Percentiles rank a stretch among this genome's conserved stretches.
Evolutionary conservation across 2,113 vertebrate genomes (phyloP).

Genomic region (Turdus rufiventris): DNA sequence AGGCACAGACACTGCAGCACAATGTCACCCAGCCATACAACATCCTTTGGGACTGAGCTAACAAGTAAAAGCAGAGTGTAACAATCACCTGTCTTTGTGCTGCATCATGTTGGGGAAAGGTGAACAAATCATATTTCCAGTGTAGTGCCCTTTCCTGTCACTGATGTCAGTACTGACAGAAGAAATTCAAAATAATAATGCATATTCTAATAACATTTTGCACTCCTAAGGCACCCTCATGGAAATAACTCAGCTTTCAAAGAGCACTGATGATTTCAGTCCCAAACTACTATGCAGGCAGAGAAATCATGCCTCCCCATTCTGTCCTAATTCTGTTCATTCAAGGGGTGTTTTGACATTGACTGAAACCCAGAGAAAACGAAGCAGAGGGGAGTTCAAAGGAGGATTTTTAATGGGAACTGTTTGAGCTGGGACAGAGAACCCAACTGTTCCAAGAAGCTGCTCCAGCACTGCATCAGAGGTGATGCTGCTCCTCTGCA

Average conservation of each 20-base stretch:
- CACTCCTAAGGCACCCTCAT: conserved; percentile 14
- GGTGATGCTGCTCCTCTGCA: background rate
- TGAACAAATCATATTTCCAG: background rate
- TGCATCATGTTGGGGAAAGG: conserved; percentile 9
- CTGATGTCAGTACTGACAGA: conserved; percentile 8
- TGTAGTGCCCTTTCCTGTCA: conserved; percentile 36
- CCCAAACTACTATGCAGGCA: background rate
- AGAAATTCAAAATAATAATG: conserved; percentile 51
- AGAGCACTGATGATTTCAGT: background rate
- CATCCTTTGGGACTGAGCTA: background rate
- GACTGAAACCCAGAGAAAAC: background rate
- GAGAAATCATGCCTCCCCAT: background rate
- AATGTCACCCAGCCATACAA: conserved; percentile 32
- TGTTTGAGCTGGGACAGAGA: background rate
- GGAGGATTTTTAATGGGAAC: background rate
- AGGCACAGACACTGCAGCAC: conserved; percentile 26
- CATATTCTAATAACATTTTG: conserved; percentile 52
- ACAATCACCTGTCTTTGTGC: conserved; percentile 26
- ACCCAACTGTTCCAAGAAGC: background rate
- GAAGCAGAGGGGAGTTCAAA: background rate
- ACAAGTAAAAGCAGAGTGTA: background rate
- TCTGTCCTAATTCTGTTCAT: background rate
- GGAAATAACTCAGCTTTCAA: conserved; percentile 29
- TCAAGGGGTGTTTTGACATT: background rate
- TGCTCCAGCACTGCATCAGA: background rate